Conservation (phyloP, 2,797 vertebrate genomes). For the Urosaurus nigricauda region DNA sequence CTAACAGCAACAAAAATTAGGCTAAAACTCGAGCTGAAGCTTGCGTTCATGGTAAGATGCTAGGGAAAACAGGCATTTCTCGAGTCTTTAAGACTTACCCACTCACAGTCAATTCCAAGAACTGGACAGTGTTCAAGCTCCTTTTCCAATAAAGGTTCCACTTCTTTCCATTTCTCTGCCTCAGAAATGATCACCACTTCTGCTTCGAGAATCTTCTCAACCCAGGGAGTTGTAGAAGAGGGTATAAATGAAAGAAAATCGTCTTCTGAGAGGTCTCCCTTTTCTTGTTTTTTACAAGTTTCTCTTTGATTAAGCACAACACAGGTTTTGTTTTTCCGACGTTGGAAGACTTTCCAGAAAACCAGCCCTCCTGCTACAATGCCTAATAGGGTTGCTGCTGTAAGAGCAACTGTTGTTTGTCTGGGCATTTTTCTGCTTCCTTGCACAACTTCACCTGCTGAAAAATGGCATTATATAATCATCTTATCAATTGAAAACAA, state of each 20-base stretch:
- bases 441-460: constrained; percentile 51
- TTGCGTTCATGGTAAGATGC: background rate
- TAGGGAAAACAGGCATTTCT: background rate
- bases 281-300: constrained; percentile 13
- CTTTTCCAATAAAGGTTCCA: constrained; percentile 85
- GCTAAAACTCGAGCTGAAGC: background rate
- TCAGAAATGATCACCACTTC: constrained; percentile 85
- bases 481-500: constrained; percentile 66
- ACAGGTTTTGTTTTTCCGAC: constrained; percentile 76
- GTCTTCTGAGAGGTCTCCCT: constrained; percentile 44
- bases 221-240: constrained; percentile 68
- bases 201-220: constrained; percentile 82
- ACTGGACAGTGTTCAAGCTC: constrained; percentile 88
- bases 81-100: constrained; percentile 87
- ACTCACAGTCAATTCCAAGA: constrained; percentile 97
- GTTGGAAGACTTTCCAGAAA: constrained; percentile 85
- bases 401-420: constrained; percentile 82
- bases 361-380: constrained; percentile 88
- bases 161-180: constrained; percentile 85
- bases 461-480: constrained; percentile 52
- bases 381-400: constrained; percentile 87
- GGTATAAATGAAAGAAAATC: constrained; percentile 44
- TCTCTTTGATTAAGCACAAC: constrained; percentile 21
- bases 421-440: constrained; percentile 83
- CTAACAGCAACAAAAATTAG: background rate